phyloP scores from a whole-genome alignment of 2,113 vertebrate species.

The Phyllostomus discolor region DNA sequence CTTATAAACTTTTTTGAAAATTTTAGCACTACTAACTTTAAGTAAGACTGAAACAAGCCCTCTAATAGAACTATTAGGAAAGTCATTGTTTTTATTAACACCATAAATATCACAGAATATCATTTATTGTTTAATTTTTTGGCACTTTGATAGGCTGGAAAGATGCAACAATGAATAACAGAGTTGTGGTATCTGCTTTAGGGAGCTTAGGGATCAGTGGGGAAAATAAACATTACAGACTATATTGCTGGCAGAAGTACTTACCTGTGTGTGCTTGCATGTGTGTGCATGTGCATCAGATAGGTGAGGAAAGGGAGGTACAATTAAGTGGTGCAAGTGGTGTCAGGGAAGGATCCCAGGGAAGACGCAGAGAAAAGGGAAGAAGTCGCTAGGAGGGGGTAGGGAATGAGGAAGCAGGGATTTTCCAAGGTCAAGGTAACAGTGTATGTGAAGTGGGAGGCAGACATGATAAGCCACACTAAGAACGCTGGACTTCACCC shows the following conservation, averaged over 20 bases:
- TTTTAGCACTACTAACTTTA: neutral
- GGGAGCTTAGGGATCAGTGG: neutral
- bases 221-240: neutral
- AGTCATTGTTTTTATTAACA: neutral
- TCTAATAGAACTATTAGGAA: neutral
- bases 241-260: neutral
- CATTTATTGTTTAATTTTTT: neutral
- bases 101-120: neutral
- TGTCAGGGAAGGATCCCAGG: neutral
- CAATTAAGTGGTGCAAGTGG: neutral
- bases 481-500: neutral
- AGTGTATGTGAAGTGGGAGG: rapidly evolving
- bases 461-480: neutral
- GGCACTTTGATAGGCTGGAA: neutral
- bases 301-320: neutral
- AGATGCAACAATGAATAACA: neutral
- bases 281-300: neutral
- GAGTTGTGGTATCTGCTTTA: neutral
- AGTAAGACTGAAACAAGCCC: neutral
- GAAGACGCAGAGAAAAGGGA: neutral
- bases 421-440: neutral
- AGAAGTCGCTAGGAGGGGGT: neutral
- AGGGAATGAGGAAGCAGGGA: neutral
- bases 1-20: neutral
- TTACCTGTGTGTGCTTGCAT: no score